Base-by-base conservation (phyloP, 2,888 invertebrate species). In the Pogonocherus hispidulus region DNA sequence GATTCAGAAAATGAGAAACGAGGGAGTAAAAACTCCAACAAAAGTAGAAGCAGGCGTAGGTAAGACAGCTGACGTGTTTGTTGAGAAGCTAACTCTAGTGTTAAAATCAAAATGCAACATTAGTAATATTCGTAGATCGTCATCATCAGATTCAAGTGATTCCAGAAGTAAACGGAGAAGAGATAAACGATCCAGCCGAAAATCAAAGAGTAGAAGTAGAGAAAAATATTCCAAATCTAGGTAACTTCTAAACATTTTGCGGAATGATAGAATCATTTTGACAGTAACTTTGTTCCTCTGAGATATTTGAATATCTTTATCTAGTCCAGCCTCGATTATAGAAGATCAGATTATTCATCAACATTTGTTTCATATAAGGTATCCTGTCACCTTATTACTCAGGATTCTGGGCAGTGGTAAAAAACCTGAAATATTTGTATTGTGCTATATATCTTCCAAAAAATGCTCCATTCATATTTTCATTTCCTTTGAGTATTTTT, bases 1-100 rank as follows among this genome's bases (percentile, higher is more conserved):
- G 85, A 84, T 78, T 85, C 86, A 63, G 85, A 85, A 75, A 79
- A 77, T 76, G 85, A 85, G 72, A 84, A 80, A 68, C 79, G 81
- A 57, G 77, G 80, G 71, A 80, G 78, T 78, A 85, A 82, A 80
- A 80, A 80, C 63, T 78, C 80, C 51, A 79, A 80, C 78, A 84
- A 83, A 79, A 82, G 78, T 79, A 83, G 79, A 77, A 80, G 74
- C 75, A 83, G 82, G 71, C 80, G 80, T 73, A 84, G 84, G 84
- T 85, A 81, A 81, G 82, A 72, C 49, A 69, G 71, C 63, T 69
- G 67, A 64, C 57, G 66, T 68, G 69, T 59, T 71, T 49, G 62
- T 69, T 63, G 35, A 72, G 67, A 67, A 67, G 56, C 57, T 75
- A 47, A 64, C 70, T 54, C 27, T 51, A 41, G 63, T 23, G 9